Conservation (phyloP, 2,797 vertebrate species). For the Knipowitschia caucasica region DNA sequence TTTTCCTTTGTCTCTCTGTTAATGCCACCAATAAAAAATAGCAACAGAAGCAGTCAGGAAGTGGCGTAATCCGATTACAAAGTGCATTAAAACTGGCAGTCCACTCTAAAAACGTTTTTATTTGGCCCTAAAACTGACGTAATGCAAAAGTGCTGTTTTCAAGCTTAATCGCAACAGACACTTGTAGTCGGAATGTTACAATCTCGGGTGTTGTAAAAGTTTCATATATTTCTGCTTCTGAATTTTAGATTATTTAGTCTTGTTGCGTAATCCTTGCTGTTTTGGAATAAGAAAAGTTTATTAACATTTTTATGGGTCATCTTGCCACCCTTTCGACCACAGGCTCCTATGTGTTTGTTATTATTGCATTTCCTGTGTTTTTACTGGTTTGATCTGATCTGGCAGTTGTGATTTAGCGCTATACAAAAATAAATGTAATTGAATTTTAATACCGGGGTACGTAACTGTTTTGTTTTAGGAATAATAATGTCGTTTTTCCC, state of each 20-base stretch:
- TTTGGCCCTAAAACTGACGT: constrained; percentile 54
- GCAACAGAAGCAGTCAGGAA: constrained; percentile 48
- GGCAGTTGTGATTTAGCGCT: too few species aligned
- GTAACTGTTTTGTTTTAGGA: too few species aligned
- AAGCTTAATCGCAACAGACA: constrained; percentile 43
- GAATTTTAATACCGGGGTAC: too few species aligned
- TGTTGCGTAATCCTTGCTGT: not conserved
- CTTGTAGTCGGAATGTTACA: constrained; percentile 16
- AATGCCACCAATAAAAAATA: constrained; percentile 36
- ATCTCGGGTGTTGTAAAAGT: not conserved
- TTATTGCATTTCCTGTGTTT: too few species aligned
- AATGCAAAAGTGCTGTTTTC: constrained; percentile 43
- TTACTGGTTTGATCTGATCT: too few species aligned
- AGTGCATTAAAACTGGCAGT: constrained; percentile 11
- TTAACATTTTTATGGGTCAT: too few species aligned
- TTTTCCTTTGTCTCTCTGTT: constrained; percentile 22
- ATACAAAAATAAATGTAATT: too few species aligned
- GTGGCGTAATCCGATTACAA: constrained; percentile 30
- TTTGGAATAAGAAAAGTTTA: too few species aligned
- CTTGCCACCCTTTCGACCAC: too few species aligned
- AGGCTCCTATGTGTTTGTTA: too few species aligned
- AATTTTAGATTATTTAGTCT: not conserved
- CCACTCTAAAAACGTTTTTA: constrained; percentile 36
- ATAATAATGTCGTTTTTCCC: too few species aligned
- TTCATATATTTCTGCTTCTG: not conserved